Base-by-base conservation (phyloP, 2,888 invertebrate genomes). In the Chaitophorus viminalis region DNA sequence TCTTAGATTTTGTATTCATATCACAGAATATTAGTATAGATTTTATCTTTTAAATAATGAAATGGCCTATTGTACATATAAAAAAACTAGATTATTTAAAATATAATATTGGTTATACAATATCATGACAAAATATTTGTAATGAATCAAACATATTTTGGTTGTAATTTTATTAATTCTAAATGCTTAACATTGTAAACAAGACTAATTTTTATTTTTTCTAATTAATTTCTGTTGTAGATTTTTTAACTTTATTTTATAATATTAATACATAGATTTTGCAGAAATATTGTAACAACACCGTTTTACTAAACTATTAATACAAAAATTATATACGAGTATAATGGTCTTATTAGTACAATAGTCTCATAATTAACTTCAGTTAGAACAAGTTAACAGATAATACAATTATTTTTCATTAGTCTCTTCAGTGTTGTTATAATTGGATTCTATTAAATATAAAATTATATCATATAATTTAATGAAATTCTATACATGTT, bases 141-240 rank as follows among this genome's bases (percentile, higher is more conserved):
- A 29, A n/a, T 18, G 39, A 76, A 76, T 76, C 76, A 76, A 76
- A 76, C 39, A 29, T 18, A 76, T 46, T 78, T 54, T 78, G 54
- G 14, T 79, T 70, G 25, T 60, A 25, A 60, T 14, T 3, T 60
- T 52, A 70, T 14, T 74, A 25, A 36, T 82, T 25, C 54, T n/a
- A n/a, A 54, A 14, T n/a, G n/a, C n/a, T n/a, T n/a, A n/a, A n/a
- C n/a, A 81, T 11, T 39, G 14, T 46, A 68, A 65, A 65, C 17
- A 17, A 68, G n/a, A 60, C n/a, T 79, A 29, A 65, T 29, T 79
- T 79, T 78, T 6, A 36, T 79, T 36, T 36, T 65, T 65, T 65
- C 14, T 65, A 21, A n/a, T 65, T n/a, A 8, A 31, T 29, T 65
- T 39, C 65, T 29, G 39, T 29, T 65, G 1, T 21, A 54, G 21